Evolutionary conservation across 2,113 vertebrate genomes (phyloP).

Genomic region (Tachysurus fulvidraco): DNA sequence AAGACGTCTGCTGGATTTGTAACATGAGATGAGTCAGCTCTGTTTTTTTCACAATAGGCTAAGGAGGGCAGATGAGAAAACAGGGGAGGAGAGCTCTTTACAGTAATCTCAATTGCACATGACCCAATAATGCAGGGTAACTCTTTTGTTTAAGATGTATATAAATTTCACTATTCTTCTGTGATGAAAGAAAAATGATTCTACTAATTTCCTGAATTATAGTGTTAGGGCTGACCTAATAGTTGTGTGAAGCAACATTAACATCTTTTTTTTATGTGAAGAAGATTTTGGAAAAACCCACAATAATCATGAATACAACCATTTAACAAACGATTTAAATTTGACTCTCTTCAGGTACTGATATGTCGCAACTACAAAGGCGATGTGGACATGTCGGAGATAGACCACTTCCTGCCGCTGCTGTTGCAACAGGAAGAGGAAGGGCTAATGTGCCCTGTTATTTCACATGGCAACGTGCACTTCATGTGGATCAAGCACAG

Average conservation of each 20-base stretch:
- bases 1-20: not conserved
- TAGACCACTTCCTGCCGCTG: slow-evolving; percentile 87
- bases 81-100: not conserved
- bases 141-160: not conserved
- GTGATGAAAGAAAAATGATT: too few relatives aligned
- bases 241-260: not conserved
- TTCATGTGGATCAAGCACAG: slow-evolving; percentile 95
- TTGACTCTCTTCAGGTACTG: slow-evolving; percentile 73
- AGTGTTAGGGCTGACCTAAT: not conserved
- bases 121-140: not conserved
- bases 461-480: slow-evolving; percentile 80
- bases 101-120: slow-evolving; percentile 3
- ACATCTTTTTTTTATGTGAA: not conserved
- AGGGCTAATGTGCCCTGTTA: slow-evolving; percentile 77
- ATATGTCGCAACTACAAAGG: slow-evolving; percentile 95
- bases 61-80: not conserved
- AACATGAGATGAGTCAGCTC: not conserved
- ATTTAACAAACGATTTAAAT: not conserved
- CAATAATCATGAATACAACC: not conserved
- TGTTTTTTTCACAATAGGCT: slow-evolving; percentile 21
- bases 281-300: not conserved
- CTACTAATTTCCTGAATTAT: not conserved
- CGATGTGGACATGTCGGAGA: slow-evolving; percentile 84
- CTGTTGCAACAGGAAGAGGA: slow-evolving; percentile 89
- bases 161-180: too few relatives aligned